Conservation (phyloP, 2,888 invertebrate genomes). For the Pyralis farinalis region DNA sequence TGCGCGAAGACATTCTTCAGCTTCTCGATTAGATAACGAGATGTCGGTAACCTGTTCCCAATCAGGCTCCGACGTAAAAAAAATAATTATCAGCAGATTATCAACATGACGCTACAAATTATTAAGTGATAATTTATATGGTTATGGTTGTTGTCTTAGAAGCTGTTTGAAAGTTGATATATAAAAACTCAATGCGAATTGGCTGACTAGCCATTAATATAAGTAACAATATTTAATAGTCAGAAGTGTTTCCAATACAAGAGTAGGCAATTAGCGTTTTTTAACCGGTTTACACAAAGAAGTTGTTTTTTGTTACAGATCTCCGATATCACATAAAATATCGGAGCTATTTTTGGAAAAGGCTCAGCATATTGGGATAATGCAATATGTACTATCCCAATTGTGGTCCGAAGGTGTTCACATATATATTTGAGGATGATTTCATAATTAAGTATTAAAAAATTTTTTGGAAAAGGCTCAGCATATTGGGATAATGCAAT, state of each 20-base stretch:
- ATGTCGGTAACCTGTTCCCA: background rate
- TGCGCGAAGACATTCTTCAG: background rate
- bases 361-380: no score
- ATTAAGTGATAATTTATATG: constrained; percentile 9
- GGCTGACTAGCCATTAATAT: background rate
- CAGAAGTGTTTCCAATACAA: background rate
- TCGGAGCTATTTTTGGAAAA: no score
- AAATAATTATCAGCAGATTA: constrained; percentile 3
- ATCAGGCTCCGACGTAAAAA: constrained; percentile 1
- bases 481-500: no score
- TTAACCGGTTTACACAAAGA: no score
- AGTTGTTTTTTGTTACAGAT: no score
- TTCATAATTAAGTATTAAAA: no score
- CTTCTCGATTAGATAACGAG: constrained; percentile 2
- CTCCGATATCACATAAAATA: no score
- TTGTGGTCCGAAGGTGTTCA: no score
- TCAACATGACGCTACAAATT: constrained; percentile 4
- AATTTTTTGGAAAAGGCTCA: no score
- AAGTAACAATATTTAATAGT: background rate
- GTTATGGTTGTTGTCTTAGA: background rate
- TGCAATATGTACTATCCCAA: no score
- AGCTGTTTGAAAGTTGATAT: constrained; percentile 1
- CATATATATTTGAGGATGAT: no score
- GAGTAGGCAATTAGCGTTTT: background rate
- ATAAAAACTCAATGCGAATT: constrained; percentile 1